A percentile compares a stretch with the other conserved stretches of the same genome.
These are phyloP conservation scores for Octodon degus DNA, from an alignment of 2,113 vertebrate genomes.

Conservation along the genomic window DNA sequence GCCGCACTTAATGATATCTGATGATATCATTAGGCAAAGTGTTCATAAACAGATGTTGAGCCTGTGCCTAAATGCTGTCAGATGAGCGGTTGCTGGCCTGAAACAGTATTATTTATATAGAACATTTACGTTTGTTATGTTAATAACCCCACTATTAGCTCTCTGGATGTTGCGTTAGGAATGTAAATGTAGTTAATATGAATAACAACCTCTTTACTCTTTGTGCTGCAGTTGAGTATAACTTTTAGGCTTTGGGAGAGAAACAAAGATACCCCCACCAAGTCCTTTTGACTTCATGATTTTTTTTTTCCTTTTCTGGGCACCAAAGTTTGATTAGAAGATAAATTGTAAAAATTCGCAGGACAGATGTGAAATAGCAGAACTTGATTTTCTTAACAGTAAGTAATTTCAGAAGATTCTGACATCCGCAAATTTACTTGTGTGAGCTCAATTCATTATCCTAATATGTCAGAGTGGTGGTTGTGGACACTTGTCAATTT, in stretches of 20 bases:
- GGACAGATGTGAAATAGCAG: constrained; percentile 88
- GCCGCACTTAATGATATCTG: constrained; percentile 99
- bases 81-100: constrained; percentile 96
- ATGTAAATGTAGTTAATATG: constrained; percentile 95
- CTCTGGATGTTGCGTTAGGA: constrained; percentile 97
- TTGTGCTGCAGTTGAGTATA: constrained; percentile 93
- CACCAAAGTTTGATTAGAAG: constrained; percentile 87
- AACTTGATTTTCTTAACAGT: constrained; percentile 85
- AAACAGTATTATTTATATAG: constrained; percentile 99
- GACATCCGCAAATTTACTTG: constrained; percentile 80
- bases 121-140: constrained; percentile 99
- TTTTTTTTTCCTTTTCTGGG: constrained; percentile 78
- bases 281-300: constrained; percentile 88
- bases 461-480: constrained; percentile 76
- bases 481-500: constrained; percentile 62
- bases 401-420: constrained; percentile 81
- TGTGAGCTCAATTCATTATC: constrained; percentile 72
- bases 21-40: constrained; percentile 99
- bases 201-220: constrained; percentile 94
- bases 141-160: constrained; percentile 99
- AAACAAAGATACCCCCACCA: constrained; percentile 88
- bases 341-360: constrained; percentile 85
- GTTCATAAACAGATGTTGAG: constrained; percentile 99
- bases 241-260: constrained; percentile 91
- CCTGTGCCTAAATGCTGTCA: constrained; percentile 99